Base-by-base conservation (phyloP, 2,888 invertebrate genomes). In the Stenotaenia linearis region DNA sequence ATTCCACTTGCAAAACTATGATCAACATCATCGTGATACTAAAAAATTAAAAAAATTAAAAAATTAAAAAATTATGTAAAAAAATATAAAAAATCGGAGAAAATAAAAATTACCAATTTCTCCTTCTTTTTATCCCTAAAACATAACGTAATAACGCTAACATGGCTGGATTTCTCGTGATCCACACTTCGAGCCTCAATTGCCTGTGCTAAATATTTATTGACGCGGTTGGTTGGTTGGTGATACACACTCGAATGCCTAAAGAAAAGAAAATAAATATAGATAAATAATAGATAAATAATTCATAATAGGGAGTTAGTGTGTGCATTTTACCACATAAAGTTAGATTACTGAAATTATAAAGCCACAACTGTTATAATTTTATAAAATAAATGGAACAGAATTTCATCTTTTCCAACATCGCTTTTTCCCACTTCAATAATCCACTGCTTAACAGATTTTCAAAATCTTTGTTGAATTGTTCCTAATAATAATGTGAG, bases 121-220 rank as follows among this genome's bases (percentile, higher is more conserved):
- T 96, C 96, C 86, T 94, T 95, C 82, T 91, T 90, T 69, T 91
- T 88, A 84, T 95, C 94, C 84, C 93, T 93, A 86, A 96, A 96
- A 85, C 92, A 92, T 78, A 96, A 88, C 4, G 95, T 95, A 81
- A 94, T 87, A 77, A 93, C 89, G 85, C 95, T 94, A 78, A 96
- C 95, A 85, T 96, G 94, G 78, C 92, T 92, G 25, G 93, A 92
- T 87, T 96, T 96, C 87, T 96, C 95, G 80, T 94, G 90, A 85
- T 96, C 95, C 81, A 96, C 94, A 85, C 94, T 94, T 82, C 96
- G 90, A 37, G 95, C 95, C 86, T 94, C 94, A 83, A 96, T 95
- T 35, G 95, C 95, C 87, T 95, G 94, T 81, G 94, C 93, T 84
- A 96, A 89, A 88, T 93, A 95, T 86, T 95, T 95, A 89, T 96